These are phyloP conservation scores for Delphinapterus leucas DNA, from an alignment of 2,113 vertebrate genomes.

Conservation along the genomic window DNA sequence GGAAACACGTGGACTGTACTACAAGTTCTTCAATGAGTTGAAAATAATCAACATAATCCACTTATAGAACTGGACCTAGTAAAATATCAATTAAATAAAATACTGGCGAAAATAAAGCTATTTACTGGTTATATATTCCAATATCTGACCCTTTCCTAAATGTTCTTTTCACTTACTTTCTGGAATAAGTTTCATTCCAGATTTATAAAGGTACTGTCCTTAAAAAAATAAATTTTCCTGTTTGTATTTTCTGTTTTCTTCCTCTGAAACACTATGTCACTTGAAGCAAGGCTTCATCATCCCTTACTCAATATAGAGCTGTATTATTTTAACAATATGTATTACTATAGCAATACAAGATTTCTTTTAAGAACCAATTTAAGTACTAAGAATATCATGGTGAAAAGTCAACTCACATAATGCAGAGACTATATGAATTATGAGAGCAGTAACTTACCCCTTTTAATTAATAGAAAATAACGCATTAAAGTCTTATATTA, in stretches of 20 bases:
- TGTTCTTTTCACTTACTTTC: constrained; percentile 11
- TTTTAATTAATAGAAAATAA: constrained; percentile 46
- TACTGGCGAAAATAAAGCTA: not conserved
- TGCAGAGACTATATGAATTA: not conserved
- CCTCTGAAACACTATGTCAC: not conserved
- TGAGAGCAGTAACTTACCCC: not conserved
- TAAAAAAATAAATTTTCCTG: not conserved
- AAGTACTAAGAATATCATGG: not conserved
- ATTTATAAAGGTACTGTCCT: constrained; percentile 3
- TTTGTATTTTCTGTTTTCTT: constrained; percentile 5
- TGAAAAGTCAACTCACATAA: constrained; percentile 29
- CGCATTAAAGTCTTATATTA: constrained; percentile 8
- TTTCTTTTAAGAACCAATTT: constrained; percentile 23
- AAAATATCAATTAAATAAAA: constrained; percentile 16
- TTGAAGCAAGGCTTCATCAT: not conserved
- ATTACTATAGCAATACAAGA: constrained; percentile 12
- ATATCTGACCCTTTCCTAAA: not conserved
- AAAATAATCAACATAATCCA: constrained; percentile 32
- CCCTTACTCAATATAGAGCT: not conserved
- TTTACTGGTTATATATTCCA: not conserved
- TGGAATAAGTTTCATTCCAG: constrained; percentile 7
- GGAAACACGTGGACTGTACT: not conserved
- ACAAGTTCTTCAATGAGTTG: not conserved
- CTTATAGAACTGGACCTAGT: not conserved
- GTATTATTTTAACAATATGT: constrained; percentile 10